phyloP scores from a whole-genome alignment of 2,113 vertebrate genomes.

The Equus quagga region DNA sequence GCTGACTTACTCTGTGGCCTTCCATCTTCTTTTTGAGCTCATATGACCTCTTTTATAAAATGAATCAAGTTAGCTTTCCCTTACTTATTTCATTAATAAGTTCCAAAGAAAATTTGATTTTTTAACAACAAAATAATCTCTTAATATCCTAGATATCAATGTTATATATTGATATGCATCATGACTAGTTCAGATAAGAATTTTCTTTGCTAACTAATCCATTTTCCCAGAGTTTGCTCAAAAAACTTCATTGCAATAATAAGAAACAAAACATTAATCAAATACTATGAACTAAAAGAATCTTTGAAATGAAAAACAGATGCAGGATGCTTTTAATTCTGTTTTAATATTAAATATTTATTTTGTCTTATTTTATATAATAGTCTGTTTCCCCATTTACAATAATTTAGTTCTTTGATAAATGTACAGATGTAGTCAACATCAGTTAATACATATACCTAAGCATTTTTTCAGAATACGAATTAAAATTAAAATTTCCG shows the following conservation, averaged over 20 bases:
- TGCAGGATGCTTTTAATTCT: conserved; percentile 57
- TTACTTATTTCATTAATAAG: not conserved
- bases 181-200: conserved; percentile 19
- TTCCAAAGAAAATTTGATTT: not conserved
- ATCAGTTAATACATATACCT: not conserved
- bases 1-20: not conserved
- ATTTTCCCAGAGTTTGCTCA: conserved; percentile 48
- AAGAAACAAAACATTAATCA: conserved; percentile 47
- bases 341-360: not conserved
- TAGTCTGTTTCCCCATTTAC: conserved; percentile 3
- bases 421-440: not conserved
- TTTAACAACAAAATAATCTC: not conserved
- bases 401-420: conserved; percentile 38
- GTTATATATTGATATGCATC: not conserved
- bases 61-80: not conserved
- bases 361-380: conserved; percentile 66
- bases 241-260: conserved; percentile 55
- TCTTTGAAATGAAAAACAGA: conserved; percentile 68
- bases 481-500: conserved; percentile 20
- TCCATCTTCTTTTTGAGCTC: not conserved
- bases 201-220: conserved; percentile 25
- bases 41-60: not conserved
- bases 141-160: not conserved
- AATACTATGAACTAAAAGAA: conserved; percentile 35
- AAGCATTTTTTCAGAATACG: not conserved